Evolutionary conservation across 2,113 vertebrate species (phyloP).

Genomic region (Piprites chloris): DNA sequence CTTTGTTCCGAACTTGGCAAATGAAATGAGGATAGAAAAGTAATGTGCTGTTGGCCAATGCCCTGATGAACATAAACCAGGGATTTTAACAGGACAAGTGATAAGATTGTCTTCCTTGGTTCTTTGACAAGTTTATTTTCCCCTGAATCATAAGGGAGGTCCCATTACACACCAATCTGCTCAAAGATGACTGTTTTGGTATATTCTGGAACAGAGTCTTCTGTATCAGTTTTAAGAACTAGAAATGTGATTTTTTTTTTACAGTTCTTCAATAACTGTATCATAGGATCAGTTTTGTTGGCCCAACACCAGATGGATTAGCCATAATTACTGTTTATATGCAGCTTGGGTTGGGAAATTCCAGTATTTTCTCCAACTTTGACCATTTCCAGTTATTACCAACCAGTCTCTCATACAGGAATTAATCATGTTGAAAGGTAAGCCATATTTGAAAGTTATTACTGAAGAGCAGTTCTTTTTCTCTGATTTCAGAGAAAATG

Average conservation of each 20-base stretch:
- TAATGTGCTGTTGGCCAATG: background rate
- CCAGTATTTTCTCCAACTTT: background rate
- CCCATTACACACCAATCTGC: background rate
- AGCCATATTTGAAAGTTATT: background rate
- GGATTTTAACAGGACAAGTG: background rate
- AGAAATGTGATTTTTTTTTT: background rate
- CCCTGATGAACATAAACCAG: background rate
- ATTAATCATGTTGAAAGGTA: background rate
- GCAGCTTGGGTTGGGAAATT: background rate
- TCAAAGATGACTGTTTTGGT: background rate
- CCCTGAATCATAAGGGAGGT: background rate
- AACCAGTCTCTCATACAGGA: background rate
- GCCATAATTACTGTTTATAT: background rate
- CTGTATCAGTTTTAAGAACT: background rate
- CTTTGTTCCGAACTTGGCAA: background rate
- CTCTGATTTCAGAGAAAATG: background rate
- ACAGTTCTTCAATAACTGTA: background rate
- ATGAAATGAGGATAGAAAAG: background rate
- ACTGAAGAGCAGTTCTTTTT: background rate
- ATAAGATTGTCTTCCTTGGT: background rate
- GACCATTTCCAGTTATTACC: background rate
- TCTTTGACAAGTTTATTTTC: background rate
- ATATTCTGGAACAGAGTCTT: background rate
- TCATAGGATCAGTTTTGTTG: background rate
- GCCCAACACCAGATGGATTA: background rate